These are phyloP conservation scores for Temnothorax ravouxi DNA, from an alignment of 2,888 invertebrate genomes.

Conservation along the genomic window DNA sequence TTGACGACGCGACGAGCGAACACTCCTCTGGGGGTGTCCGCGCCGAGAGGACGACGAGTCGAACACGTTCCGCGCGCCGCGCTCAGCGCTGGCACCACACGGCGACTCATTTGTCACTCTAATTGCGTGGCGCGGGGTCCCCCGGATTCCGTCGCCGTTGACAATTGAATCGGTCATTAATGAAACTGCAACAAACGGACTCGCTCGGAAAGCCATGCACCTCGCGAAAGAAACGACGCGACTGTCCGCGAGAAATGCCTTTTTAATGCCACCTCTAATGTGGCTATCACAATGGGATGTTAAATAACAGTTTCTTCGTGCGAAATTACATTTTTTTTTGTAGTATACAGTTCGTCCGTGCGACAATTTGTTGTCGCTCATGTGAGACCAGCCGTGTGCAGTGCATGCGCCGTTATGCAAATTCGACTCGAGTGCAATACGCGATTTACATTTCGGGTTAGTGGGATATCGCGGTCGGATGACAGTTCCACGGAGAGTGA, in stretches of 20 bases:
- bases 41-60: neutral
- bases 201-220: neutral
- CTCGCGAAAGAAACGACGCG: neutral
- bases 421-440: constrained; percentile 27
- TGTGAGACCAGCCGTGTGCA: neutral
- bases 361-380: neutral
- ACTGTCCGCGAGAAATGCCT: neutral
- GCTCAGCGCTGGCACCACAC: neutral
- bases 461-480: constrained; percentile 9
- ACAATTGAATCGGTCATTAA: constrained; percentile 46
- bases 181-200: neutral
- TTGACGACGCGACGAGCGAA: constrained; percentile 20
- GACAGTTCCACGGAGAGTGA: constrained; percentile 3
- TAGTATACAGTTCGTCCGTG: neutral
- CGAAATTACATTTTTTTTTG: neutral
- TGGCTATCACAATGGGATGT: too few relatives aligned
- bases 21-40: constrained; percentile 17
- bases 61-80: neutral
- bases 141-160: constrained; percentile 36
- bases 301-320: neutral
- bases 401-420: constrained; percentile 29
- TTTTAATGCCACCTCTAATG: neutral
- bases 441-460: constrained; percentile 46
- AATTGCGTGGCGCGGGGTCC: constrained; percentile 26
- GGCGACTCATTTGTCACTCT: constrained; percentile 45